Percentiles rank a stretch among this genome's conserved stretches.
Evolutionary conservation across 2,888 invertebrate genomes (phyloP).

Genomic region (Habrosyne pyritoides): DNA sequence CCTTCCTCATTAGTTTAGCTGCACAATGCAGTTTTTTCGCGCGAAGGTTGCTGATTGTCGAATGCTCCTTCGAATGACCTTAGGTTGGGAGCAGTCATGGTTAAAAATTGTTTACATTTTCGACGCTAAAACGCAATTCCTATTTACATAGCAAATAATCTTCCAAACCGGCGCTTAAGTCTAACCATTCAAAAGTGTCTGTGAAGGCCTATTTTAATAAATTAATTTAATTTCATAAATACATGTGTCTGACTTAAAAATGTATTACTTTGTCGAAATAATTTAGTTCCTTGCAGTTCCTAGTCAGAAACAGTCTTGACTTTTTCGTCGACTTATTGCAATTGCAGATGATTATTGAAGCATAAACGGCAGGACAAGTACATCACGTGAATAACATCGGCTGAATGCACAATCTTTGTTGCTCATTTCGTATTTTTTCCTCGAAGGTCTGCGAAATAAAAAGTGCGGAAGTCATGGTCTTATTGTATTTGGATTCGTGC

Average conservation of each 20-base stretch:
- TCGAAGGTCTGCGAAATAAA: slow-evolving; percentile 44
- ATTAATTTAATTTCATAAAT: too few relatives aligned
- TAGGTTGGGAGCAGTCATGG: slow-evolving; percentile 13
- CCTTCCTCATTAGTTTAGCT: slow-evolving; percentile 63
- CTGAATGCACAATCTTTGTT: slow-evolving; percentile 35
- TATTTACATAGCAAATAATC: neutral
- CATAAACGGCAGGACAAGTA: slow-evolving; percentile 29
- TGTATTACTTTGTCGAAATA: neutral
- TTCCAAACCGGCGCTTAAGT: too few relatives aligned
- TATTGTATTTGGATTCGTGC: slow-evolving; percentile 1
- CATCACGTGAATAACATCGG: slow-evolving; percentile 34
- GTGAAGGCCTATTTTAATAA: too few relatives aligned
- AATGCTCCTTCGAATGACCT: slow-evolving; percentile 25
- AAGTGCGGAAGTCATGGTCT: slow-evolving; percentile 55
- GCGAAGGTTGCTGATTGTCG: slow-evolving; percentile 36
- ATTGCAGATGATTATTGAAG: slow-evolving; percentile 16
- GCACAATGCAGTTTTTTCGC: slow-evolving; percentile 49
- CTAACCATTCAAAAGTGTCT: too few relatives aligned
- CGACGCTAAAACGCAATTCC: neutral
- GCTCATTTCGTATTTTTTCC: slow-evolving; percentile 28
- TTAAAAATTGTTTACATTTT: neutral
- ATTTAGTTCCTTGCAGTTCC: too few relatives aligned
- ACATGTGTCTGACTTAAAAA: neutral
- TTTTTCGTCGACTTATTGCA: neutral
- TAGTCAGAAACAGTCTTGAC: neutral